Evolutionary conservation across 2,888 invertebrate genomes (phyloP).

Genomic region (Agonopterix subpropinquella): DNA sequence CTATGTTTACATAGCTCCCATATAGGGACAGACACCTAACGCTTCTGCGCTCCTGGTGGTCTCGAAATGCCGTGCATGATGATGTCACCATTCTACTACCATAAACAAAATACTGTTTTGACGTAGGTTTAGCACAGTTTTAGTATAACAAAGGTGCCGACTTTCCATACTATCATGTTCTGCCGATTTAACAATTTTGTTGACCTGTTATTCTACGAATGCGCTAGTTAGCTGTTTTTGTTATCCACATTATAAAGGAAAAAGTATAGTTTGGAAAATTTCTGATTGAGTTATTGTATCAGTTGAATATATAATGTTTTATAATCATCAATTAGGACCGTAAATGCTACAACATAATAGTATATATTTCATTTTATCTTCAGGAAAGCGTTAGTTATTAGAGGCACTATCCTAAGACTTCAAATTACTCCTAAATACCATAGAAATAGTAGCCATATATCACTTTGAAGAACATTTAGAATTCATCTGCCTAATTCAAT

Average conservation of each 20-base stretch:
- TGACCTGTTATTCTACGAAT: background rate
- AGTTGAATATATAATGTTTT: too few species aligned
- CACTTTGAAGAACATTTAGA: slow-evolving; percentile 18
- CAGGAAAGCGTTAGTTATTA: too few species aligned
- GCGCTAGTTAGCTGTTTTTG: background rate
- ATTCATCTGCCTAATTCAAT: slow-evolving; percentile 40
- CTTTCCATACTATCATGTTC: slow-evolving; percentile 17
- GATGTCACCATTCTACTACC: slow-evolving; percentile 49
- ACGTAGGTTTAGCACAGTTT: slow-evolving; percentile 1
- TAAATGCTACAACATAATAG: too few species aligned
- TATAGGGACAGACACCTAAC: slow-evolving; percentile 43
- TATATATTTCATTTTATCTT: too few species aligned
- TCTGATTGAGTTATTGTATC: too few species aligned
- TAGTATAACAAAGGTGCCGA: slow-evolving; percentile 21
- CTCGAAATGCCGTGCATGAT: slow-evolving; percentile 37
- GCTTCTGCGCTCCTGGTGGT: slow-evolving; percentile 59
- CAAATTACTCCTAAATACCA: background rate
- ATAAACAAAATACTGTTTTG: slow-evolving; percentile 2
- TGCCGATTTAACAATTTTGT: slow-evolving; percentile 10
- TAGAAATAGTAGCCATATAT: slow-evolving; percentile 1
- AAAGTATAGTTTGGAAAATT: too few species aligned
- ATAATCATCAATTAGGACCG: too few species aligned
- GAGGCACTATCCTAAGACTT: too few species aligned
- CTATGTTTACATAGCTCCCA: slow-evolving; percentile 48
- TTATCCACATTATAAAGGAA: too few species aligned